Evolutionary conservation across 2,888 invertebrate genomes (phyloP).

Genomic region (Dyspetes luteomarginatus): DNA sequence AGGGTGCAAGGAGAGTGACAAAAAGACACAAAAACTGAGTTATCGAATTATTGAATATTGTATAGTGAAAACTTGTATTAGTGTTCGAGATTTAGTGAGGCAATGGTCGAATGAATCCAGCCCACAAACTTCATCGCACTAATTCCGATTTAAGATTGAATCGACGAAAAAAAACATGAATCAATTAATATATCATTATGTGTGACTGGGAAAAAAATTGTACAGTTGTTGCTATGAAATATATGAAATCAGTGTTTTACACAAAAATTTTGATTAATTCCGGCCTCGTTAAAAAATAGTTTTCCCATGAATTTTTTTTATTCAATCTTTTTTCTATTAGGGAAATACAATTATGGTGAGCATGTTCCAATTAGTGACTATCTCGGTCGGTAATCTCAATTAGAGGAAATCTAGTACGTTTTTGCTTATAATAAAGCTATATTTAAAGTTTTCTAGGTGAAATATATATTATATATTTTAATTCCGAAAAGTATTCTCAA

Average conservation of each 20-base stretch:
- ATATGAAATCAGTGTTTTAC: slow-evolving; percentile 83
- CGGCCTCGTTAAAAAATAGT: not conserved
- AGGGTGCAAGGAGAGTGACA: slow-evolving; percentile 52
- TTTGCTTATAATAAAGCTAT: too few relatives aligned
- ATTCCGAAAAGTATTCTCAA: too few relatives aligned
- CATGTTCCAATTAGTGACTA: too few relatives aligned
- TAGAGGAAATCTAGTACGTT: too few relatives aligned
- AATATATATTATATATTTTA: too few relatives aligned
- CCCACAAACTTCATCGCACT: slow-evolving; percentile 33
- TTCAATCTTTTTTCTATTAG: too few relatives aligned
- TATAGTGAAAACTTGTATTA: slow-evolving; percentile 53
- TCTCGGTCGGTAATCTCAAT: too few relatives aligned
- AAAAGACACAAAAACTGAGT: slow-evolving; percentile 30
- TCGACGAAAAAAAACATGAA: slow-evolving; percentile 40
- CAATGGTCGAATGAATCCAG: not conserved
- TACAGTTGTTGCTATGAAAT: slow-evolving; percentile 83
- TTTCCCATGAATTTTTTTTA: not conserved
- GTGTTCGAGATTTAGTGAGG: slow-evolving; percentile 25
- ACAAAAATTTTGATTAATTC: slow-evolving; percentile 74
- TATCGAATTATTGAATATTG: slow-evolving; percentile 55
- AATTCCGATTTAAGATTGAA: slow-evolving; percentile 57
- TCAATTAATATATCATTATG: slow-evolving; percentile 75
- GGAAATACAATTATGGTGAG: too few relatives aligned
- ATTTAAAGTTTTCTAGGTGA: too few relatives aligned
- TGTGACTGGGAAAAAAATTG: slow-evolving; percentile 79